Base-by-base conservation (phyloP, 2,797 vertebrate genomes). In the Pelobates cultripes region DNA sequence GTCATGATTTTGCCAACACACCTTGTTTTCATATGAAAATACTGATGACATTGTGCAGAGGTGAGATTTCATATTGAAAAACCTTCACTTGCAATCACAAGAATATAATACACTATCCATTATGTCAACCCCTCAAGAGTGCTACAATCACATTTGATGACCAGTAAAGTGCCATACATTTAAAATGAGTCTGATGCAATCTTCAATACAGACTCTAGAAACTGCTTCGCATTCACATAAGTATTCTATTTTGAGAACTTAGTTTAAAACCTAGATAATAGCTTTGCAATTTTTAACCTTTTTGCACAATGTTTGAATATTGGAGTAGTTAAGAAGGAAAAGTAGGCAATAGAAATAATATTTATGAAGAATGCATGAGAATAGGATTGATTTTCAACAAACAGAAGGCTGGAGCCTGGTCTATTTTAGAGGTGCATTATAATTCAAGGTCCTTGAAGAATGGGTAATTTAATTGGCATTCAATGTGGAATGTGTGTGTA, bases 81-180 rank as follows among this genome's bases (percentile, higher is more conserved):
- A 71, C n/a, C 43, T 43, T 40, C 10, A 71, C 70, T 70, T 76
- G 77, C 73, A 84, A 80, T 80, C 77, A 84, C 28, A 71, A 72
- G 44, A 71, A 71, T 84, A 76, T 67, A 42, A 79, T 79, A 14
- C 51, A 51, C 44, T 72, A 67, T 75, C 68, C 61, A 61, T 79
- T 6, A 67, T 63, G 64, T 67, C 72, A 60, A 70, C 28, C 57
- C 55, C 51, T 84, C 43, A 43, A 84, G 68, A 67, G 77, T 76
- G 42, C 82, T 84, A 66, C 82, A 84, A 84, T 84, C 82, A 84
- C 40, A 69, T 17, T 40, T 84, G 72, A 84, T 80, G 77, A 61
- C 77, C 77, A 72, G 17, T 51, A 79, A 71, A 72, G 53, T 70
- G 43, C 60, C 44, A 67, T 44, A 70, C 70, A 73, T 79, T 79